These are phyloP conservation scores for Colaptes auratus DNA, from an alignment of 2,113 vertebrate genomes.

Conservation along the genomic window DNA sequence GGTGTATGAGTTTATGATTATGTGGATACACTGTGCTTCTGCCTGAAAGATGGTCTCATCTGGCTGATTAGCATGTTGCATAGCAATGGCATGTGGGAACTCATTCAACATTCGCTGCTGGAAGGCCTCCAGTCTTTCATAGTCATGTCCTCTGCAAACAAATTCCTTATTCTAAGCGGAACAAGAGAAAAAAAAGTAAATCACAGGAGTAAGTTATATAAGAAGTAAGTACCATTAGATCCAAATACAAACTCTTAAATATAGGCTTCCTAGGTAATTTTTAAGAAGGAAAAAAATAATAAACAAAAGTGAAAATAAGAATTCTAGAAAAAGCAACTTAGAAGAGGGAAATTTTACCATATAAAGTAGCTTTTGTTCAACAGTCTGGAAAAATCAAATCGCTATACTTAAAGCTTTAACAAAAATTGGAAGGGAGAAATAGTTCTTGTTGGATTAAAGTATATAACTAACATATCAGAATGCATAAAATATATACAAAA, in stretches of 20 bases:
- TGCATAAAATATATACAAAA: background rate
- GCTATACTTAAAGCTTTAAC: background rate
- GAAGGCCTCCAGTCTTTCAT: constrained; percentile 97
- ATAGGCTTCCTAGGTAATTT: background rate
- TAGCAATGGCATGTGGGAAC: constrained; percentile 98
- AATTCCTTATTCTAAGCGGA: constrained; percentile 95
- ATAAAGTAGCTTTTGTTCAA: background rate
- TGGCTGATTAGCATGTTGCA: constrained; percentile 98
- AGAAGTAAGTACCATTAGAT: background rate
- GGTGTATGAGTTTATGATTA: background rate
- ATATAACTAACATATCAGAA: background rate
- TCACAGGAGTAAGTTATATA: background rate
- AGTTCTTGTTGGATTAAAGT: background rate
- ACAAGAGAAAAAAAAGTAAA: background rate
- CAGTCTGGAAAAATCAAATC: background rate
- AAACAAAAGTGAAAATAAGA: background rate
- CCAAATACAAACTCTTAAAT: background rate
- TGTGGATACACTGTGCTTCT: constrained; percentile 96
- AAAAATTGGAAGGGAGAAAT: background rate
- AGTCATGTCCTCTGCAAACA: constrained; percentile 98
- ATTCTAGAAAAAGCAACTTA: background rate
- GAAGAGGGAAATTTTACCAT: background rate
- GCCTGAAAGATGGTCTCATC: constrained; percentile 99
- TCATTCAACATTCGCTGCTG: constrained; percentile 98
- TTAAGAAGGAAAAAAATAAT: background rate